These are phyloP conservation scores for Caenorhabditis elegans DNA, from an alignment of 1,140 invertebrate species.

Conservation along the genomic window DNA sequence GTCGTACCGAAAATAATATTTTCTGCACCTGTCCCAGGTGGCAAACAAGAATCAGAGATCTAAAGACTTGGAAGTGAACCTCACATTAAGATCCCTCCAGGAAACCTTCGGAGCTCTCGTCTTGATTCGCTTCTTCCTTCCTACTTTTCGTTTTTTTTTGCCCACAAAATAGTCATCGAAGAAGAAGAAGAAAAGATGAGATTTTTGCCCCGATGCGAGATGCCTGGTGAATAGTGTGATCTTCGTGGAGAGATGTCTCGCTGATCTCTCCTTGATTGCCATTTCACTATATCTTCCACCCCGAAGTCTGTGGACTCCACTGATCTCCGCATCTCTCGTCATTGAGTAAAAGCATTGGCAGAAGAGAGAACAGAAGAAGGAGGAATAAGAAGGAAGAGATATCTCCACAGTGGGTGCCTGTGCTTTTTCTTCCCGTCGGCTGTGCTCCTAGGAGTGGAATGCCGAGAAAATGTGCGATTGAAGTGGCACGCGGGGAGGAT, in stretches of 20 bases:
- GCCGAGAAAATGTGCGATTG: slow-evolving; percentile 15
- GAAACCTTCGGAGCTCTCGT: neutral
- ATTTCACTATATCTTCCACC: neutral
- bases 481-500: neutral
- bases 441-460: slow-evolving; percentile 22
- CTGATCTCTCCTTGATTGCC: slow-evolving; percentile 27
- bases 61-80: no score
- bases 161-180: slow-evolving; percentile 14
- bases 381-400: neutral
- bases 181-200: neutral
- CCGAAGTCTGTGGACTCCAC: neutral
- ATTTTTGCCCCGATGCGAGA: neutral
- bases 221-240: neutral
- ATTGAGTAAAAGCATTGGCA: slow-evolving; percentile 11
- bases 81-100: neutral
- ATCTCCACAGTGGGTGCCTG: neutral
- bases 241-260: neutral
- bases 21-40: no score
- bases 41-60: no score
- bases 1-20: no score
- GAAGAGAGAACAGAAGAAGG: slow-evolving; percentile 5
- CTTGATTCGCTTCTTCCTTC: neutral
- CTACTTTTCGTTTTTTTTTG: neutral
- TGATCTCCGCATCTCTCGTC: neutral
- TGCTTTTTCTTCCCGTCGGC: no score